A percentile compares a stretch with the other conserved stretches of the same genome.
These are phyloP conservation scores for Alloplasta piceator DNA, from an alignment of 2,888 invertebrate genomes.

Conservation along the genomic window DNA sequence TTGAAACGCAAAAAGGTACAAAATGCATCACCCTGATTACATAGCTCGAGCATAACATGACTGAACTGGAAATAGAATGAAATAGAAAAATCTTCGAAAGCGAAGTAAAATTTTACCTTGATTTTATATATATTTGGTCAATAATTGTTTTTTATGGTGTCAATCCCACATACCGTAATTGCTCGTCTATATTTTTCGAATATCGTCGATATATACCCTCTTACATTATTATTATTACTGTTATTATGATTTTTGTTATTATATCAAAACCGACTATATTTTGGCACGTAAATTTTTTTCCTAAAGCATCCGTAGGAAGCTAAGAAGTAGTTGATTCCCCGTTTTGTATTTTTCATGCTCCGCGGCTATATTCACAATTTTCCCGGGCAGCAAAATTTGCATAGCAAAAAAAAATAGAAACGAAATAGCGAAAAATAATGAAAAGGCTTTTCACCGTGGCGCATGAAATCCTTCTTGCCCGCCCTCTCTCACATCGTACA, in stretches of 20 bases:
- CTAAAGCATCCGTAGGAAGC: slow-evolving; percentile 71
- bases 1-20: no score
- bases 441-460: slow-evolving; percentile 75
- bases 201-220: no score
- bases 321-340: slow-evolving; percentile 68
- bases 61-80: no score
- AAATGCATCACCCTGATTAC: no score
- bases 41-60: no score
- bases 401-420: slow-evolving; percentile 31
- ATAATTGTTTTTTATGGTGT: no score
- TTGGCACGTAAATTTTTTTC: slow-evolving; percentile 71
- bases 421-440: slow-evolving; percentile 41
- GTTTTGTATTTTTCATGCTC: slow-evolving; percentile 60
- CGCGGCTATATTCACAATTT: slow-evolving; percentile 52
- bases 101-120: no score
- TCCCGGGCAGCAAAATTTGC: slow-evolving; percentile 36
- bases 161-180: no score
- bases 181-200: no score
- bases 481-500: slow-evolving; percentile 16
- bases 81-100: no score
- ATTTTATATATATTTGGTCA: slow-evolving; percentile 1
- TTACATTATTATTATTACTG: no score
- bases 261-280: slow-evolving; percentile 44
- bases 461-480: slow-evolving; percentile 77
- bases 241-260: no score